Conservation (phyloP, 2,113 vertebrate species). For the Eulemur rufifrons region DNA sequence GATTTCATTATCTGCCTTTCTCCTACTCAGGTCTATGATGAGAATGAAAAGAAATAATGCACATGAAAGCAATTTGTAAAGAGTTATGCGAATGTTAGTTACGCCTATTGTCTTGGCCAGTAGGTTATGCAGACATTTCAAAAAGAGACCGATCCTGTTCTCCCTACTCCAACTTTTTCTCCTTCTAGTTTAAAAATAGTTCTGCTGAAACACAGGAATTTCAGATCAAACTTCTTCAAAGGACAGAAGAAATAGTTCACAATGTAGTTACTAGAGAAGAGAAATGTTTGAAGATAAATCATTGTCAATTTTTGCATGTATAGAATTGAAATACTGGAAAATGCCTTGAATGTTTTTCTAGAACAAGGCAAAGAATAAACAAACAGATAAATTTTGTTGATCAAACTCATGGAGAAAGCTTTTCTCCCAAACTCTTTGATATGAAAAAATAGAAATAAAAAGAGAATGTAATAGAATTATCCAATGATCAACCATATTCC, state of each 20-base stretch:
- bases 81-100: background rate
- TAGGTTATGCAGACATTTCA: background rate
- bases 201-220: background rate
- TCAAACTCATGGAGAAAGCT: background rate
- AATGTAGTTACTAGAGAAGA: background rate
- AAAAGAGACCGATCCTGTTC: background rate
- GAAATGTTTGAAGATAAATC: background rate
- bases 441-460: background rate
- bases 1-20: background rate
- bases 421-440: background rate
- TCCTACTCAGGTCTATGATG: background rate
- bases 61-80: background rate
- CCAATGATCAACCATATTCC: background rate
- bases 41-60: background rate
- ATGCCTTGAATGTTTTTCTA: background rate
- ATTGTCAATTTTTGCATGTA: background rate
- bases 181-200: conserved; percentile 30
- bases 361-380: conserved; percentile 11
- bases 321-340: background rate
- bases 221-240: background rate
- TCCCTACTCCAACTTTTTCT: background rate
- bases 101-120: background rate
- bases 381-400: background rate
- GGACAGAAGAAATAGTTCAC: conserved; percentile 23
- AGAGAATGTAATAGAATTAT: background rate